Percentiles rank a stretch among this genome's conserved stretches.
These are phyloP conservation scores for Caranx melampygus DNA, from an alignment of 2,113 vertebrate species.

Conservation along the genomic window DNA sequence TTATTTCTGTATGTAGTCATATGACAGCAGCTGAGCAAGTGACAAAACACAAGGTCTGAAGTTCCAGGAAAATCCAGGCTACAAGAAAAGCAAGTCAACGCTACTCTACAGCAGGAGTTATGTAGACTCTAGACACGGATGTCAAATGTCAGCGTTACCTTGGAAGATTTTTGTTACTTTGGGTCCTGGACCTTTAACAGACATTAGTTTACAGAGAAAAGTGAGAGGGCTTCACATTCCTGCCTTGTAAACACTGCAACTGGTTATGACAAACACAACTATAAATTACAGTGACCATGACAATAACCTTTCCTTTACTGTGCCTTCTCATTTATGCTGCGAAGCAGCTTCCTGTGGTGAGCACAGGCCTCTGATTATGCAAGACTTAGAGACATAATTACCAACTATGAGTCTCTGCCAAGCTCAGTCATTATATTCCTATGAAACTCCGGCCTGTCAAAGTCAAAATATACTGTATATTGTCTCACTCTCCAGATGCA, in stretches of 20 bases:
- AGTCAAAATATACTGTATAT: slow-evolving; percentile 1
- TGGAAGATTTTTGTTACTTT: neutral
- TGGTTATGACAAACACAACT: neutral
- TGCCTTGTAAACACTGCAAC: neutral
- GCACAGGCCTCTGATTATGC: slow-evolving; percentile 6
- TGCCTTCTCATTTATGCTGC: slow-evolving; percentile 1
- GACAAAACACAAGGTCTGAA: neutral
- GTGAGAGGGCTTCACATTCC: slow-evolving; percentile 16
- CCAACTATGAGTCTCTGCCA: neutral
- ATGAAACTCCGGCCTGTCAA: slow-evolving; percentile 7
- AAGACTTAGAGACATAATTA: slow-evolving; percentile 16
- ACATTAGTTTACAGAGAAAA: slow-evolving; percentile 13
- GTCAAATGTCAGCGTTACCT: too few species aligned
- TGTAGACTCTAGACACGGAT: too few species aligned
- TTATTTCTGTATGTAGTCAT: too few species aligned
- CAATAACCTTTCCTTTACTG: slow-evolving; percentile 21
- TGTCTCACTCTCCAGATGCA: neutral
- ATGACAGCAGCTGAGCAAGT: too few species aligned
- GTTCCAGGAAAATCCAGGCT: neutral
- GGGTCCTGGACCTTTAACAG: neutral
- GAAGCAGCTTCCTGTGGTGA: neutral
- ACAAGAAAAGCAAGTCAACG: too few species aligned
- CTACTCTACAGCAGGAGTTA: neutral
- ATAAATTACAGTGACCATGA: slow-evolving; percentile 13
- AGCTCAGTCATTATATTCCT: neutral